Percentiles rank a stretch among this genome's conserved stretches.
Conservation (phyloP, 2,888 invertebrate species). For the Glomeris marginata region DNA sequence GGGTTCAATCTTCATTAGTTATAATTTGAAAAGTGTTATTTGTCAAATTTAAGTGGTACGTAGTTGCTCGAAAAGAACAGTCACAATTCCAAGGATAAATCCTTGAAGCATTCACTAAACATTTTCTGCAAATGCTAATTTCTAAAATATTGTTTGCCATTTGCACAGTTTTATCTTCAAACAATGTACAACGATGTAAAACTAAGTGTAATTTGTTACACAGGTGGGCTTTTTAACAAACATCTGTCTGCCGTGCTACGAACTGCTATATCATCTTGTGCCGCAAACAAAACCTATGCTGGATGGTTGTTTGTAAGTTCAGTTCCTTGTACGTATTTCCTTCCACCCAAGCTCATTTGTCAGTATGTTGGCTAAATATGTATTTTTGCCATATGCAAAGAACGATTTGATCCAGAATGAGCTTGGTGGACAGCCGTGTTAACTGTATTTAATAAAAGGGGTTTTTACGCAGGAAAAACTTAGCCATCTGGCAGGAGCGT, state of each 20-base stretch:
- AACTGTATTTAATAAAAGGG: slow-evolving; percentile 20
- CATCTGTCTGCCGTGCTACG: slow-evolving; percentile 69
- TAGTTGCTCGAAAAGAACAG: too few relatives aligned
- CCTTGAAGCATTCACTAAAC: too few relatives aligned
- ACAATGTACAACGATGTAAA: too few relatives aligned
- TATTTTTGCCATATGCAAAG: too few relatives aligned
- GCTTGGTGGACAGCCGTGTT: neutral
- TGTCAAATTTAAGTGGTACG: too few relatives aligned
- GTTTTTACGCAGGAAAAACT: slow-evolving; percentile 33
- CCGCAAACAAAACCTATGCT: slow-evolving; percentile 55
- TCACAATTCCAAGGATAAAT: too few relatives aligned
- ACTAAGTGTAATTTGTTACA: too few relatives aligned
- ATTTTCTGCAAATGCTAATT: too few relatives aligned
- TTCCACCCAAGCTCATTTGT: neutral
- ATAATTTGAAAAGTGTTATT: too few relatives aligned
- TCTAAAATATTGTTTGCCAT: too few relatives aligned
- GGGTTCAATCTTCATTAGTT: neutral
- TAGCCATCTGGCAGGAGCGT: slow-evolving; percentile 42
- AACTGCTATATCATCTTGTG: slow-evolving; percentile 46
- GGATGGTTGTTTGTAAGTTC: slow-evolving; percentile 41
- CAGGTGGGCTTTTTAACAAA: slow-evolving; percentile 64
- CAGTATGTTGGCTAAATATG: too few relatives aligned
- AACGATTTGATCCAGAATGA: neutral
- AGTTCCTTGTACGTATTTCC: neutral
- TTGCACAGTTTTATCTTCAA: too few relatives aligned